phyloP scores from a whole-genome alignment of 2,113 vertebrate genomes.

The Oncorhynchus tshawytscha region DNA sequence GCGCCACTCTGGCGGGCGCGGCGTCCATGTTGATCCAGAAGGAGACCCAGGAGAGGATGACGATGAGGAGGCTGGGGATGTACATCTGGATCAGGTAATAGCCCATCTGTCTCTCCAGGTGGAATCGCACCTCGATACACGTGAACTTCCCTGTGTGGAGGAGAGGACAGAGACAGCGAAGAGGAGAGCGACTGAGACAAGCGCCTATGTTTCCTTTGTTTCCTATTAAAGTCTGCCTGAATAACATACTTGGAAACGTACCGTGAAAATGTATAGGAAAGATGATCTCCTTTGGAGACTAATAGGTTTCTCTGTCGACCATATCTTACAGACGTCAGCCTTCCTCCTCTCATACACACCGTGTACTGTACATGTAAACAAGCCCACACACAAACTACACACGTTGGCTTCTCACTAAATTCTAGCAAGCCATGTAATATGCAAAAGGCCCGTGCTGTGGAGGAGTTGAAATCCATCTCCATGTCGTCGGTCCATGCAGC shows the following conservation, averaged over 20 bases:
- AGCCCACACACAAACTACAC: neutral
- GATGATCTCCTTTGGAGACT: neutral
- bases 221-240: neutral
- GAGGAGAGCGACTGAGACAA: neutral
- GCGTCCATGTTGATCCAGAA: constrained; percentile 96
- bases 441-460: neutral
- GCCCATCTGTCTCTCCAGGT: constrained; percentile 97
- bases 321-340: too few species aligned
- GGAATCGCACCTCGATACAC: constrained; percentile 95
- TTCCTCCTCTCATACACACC: neutral
- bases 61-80: constrained; percentile 86
- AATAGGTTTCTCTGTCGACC: too few species aligned
- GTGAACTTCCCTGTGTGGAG: constrained; percentile 88
- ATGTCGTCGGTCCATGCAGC: neutral
- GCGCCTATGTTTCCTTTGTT: neutral
- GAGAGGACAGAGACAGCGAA: neutral
- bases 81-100: constrained; percentile 99
- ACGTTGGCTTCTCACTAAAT: neutral
- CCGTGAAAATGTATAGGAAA: neutral
- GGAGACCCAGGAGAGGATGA: constrained; percentile 96
- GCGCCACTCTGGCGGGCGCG: constrained; percentile 91
- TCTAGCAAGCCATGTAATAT: neutral
- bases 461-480: neutral
- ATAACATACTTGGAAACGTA: neutral
- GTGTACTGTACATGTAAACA: neutral